Evolutionary conservation across 1,140 invertebrate genomes (phyloP).

Genomic region (Plectus sambesii): DNA sequence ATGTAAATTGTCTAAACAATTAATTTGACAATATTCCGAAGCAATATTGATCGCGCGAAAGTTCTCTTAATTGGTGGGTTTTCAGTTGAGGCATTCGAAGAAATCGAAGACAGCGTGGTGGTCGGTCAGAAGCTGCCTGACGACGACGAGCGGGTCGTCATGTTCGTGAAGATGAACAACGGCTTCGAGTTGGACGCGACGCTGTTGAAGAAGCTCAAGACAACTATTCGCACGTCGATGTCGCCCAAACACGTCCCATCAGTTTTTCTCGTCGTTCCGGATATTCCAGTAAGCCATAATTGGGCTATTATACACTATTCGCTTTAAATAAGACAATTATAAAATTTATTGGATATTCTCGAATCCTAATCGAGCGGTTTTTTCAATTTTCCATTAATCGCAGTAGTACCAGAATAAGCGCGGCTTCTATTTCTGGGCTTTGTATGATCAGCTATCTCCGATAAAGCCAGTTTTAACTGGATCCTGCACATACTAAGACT

Average conservation of each 20-base stretch:
- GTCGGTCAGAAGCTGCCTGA: conserved; percentile 49
- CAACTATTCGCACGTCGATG: conserved; percentile 48
- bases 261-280: conserved; percentile 48
- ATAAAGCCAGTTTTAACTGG: too few species aligned
- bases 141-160: conserved; percentile 53
- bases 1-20: too few species aligned
- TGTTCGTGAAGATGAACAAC: conserved; percentile 52
- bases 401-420: too few species aligned
- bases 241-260: conserved; percentile 53
- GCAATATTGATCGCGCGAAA: conserved; percentile 3
- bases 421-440: too few species aligned
- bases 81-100: conserved; percentile 51
- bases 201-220: conserved; percentile 46
- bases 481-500: too few species aligned
- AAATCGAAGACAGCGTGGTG: conserved; percentile 53
- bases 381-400: too few species aligned
- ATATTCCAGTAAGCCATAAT: conserved; percentile 54
- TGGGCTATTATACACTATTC: too few species aligned
- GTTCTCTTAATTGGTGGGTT: conserved; percentile 19
- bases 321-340: too few species aligned
- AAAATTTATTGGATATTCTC: too few species aligned
- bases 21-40: conserved; percentile 5
- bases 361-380: too few species aligned
- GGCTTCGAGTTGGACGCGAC: conserved; percentile 45
- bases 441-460: too few species aligned